phyloP scores from a whole-genome alignment of 2,797 vertebrate species.

The Acipenser oxyrinchus region DNA sequence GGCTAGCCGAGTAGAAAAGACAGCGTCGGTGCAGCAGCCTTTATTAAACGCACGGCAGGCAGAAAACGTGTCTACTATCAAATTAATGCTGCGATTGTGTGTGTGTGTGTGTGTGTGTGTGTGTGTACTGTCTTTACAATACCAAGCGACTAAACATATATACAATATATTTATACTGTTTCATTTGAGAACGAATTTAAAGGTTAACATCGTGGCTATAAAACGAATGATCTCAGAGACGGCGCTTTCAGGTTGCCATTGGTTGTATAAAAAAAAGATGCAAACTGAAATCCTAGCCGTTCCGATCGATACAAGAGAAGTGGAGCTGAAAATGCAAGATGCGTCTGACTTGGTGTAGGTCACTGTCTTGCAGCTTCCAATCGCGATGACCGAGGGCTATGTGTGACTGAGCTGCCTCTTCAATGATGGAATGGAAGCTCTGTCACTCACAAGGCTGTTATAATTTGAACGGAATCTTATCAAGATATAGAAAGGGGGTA shows the following conservation, averaged over 20 bases:
- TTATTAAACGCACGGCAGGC: constrained; percentile 10
- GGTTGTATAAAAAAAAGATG: constrained; percentile 21
- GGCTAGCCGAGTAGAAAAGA: constrained; percentile 29
- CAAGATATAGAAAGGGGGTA: constrained; percentile 24
- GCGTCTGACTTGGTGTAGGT: constrained; percentile 32
- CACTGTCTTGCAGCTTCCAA: constrained; percentile 15
- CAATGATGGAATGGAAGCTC: constrained; percentile 1
- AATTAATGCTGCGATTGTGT: background rate
- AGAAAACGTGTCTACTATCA: constrained; percentile 15
- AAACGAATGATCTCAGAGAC: constrained; percentile 14
- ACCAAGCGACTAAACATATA: constrained; percentile 2
- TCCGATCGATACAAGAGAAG: constrained; percentile 53
- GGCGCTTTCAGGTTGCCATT: constrained; percentile 16
- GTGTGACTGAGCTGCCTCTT: constrained; percentile 5
- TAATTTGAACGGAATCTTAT: constrained; percentile 10
- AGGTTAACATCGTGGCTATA: constrained; percentile 11
- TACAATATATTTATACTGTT: constrained; percentile 6
- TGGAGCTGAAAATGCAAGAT: constrained; percentile 51
- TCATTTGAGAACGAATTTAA: constrained; percentile 13
- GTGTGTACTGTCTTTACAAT: background rate
- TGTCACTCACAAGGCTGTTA: constrained; percentile 20
- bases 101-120: background rate
- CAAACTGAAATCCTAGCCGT: constrained; percentile 48
- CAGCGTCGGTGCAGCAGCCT: constrained; percentile 12
- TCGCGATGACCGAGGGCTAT: constrained; percentile 14